These are phyloP conservation scores for Felis catus DNA, from an alignment of 2,113 vertebrate species.

Conservation along the genomic window DNA sequence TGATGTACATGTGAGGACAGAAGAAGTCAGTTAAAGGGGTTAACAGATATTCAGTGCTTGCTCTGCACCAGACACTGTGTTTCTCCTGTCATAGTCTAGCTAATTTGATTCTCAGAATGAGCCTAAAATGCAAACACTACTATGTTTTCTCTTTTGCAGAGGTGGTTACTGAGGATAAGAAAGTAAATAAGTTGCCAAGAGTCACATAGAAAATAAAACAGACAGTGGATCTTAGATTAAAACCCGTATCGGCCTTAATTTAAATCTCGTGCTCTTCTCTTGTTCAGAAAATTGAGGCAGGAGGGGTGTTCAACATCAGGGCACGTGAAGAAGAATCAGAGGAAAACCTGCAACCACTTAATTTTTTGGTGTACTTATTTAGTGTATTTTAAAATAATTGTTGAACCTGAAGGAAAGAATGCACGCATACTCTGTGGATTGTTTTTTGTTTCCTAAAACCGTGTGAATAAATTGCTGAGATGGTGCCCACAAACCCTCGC, in stretches of 20 bases:
- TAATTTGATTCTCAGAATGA: neutral
- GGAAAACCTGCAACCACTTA: neutral
- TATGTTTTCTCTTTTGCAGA: neutral
- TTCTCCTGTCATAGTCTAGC: too few relatives aligned
- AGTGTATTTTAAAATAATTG: neutral
- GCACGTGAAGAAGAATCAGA: neutral
- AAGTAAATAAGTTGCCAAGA: neutral
- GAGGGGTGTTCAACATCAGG: neutral
- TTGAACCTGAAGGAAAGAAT: neutral
- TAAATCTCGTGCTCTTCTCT: neutral
- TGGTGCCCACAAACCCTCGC: neutral
- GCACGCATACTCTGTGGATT: neutral
- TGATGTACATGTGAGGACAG: neutral
- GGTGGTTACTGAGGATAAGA: neutral
- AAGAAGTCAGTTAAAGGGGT: neutral
- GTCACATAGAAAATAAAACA: neutral
- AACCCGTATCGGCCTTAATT: neutral
- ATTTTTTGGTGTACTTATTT: neutral
- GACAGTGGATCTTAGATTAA: neutral
- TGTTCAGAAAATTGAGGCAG: neutral
- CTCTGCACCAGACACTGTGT: neutral
- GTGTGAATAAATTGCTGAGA: neutral
- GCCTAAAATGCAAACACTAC: neutral
- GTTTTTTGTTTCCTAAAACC: neutral
- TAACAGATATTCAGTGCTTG: neutral